A percentile compares a stretch with the other conserved stretches of the same genome.
phyloP scores from a whole-genome alignment of 2,797 vertebrate species.

The Danio choprae region DNA sequence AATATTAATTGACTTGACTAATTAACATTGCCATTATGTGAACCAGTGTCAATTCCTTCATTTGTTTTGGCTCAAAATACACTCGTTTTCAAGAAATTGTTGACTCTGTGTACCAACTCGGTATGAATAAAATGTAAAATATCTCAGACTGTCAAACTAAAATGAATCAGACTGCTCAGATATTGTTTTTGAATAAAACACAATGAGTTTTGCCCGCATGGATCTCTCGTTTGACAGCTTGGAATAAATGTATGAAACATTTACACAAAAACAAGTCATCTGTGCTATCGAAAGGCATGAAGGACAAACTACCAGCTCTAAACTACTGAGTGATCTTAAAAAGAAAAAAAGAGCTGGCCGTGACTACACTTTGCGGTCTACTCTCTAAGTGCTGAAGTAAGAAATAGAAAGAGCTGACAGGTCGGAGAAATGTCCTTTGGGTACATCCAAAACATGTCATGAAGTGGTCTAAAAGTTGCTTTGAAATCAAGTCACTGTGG shows the following conservation, averaged over 20 bases:
- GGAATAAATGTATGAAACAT: background rate
- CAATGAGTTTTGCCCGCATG: background rate
- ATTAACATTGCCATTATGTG: background rate
- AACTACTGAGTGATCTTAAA: background rate
- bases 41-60: background rate
- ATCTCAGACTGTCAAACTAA: background rate
- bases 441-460: background rate
- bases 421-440: background rate
- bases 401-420: conserved; percentile 35
- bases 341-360: background rate
- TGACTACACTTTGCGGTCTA: background rate
- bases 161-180: background rate
- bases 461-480: background rate
- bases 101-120: background rate
- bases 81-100: background rate
- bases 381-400: conserved; percentile 4
- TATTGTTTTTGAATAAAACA: background rate
- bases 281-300: background rate
- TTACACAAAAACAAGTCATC: background rate
- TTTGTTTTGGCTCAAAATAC: background rate
- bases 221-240: background rate
- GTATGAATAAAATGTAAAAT: background rate
- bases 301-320: background rate
- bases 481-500: conserved; percentile 18
- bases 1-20: too few species aligned